phyloP scores from a whole-genome alignment of 1,140 invertebrate species.

The Bilobella aurantiaca region DNA sequence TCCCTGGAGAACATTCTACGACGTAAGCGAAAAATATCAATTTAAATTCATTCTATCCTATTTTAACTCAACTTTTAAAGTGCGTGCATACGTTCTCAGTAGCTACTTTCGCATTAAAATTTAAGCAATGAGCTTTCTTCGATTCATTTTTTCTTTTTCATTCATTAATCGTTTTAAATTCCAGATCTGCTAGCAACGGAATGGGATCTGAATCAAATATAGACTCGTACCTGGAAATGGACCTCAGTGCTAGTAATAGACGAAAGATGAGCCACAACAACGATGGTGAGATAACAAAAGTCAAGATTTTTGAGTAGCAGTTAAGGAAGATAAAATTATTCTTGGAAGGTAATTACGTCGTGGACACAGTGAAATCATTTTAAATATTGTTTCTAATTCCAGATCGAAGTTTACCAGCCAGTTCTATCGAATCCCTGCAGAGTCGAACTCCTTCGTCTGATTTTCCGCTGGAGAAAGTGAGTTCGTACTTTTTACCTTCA shows the following conservation, averaged over 20 bases:
- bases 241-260: conserved; percentile 16
- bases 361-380: no score
- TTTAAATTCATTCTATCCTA: not conserved
- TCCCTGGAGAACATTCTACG: conserved; percentile 38
- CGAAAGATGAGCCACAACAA: conserved; percentile 30
- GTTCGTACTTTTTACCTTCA: conserved; percentile 49
- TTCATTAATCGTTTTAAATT: not conserved
- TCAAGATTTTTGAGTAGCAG: not conserved
- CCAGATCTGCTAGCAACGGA: not conserved
- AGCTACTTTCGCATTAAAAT: no score
- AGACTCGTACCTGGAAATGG: conserved; percentile 34
- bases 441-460: conserved; percentile 59
- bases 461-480: conserved; percentile 53
- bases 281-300: conserved; percentile 26
- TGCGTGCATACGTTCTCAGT: not conserved
- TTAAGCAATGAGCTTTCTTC: no score
- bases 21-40: conserved; percentile 12
- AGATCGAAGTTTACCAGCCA: conserved; percentile 45
- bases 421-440: conserved; percentile 56
- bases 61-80: no score
- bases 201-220: conserved; percentile 26
- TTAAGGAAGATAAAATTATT: not conserved
- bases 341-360: no score
- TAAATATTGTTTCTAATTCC: not conserved
- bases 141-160: no score